Evolutionary conservation across 2,888 invertebrate genomes (phyloP), one percentile per base, ranked within the genome.

Genomic region (Drosophila phalerata): DNA sequence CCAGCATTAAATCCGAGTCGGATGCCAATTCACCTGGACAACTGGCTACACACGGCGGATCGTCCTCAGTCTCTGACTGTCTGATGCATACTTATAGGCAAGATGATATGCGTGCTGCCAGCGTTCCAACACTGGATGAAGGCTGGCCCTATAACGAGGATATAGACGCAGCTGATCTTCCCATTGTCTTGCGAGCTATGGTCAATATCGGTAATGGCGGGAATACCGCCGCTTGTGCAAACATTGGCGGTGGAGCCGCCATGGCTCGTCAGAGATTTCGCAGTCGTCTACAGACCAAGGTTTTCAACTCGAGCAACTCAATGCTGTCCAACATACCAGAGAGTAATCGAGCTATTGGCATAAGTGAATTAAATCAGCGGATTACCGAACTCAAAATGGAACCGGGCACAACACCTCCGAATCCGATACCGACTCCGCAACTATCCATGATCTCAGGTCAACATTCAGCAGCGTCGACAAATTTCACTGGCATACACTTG

Each of bases 1-100:
- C 97, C 0, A 97, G 97, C 71, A 96, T 98, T 81, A 98, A 98
- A 93, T 97, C 97, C 42, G 98, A 98, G 93, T 94, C 94, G 4
- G 95, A 94, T n/a, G 94, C 94, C 2, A 94, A 94, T 81, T 95
- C 95, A 0, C 95, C 95, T 1, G 94, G 94, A 40, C 94, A 93
- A 60, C 92, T 93, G 55, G 93, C 94, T 73, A 94, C 49, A 5
- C 63, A 71, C 30, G 61, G 58, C n/a, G 64, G 48, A 4, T 48
- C 61, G 13, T 22, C 90, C 63, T 63, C 57, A 1, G 53, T 40
- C 11, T 66, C 70, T 11, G 74, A 83, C 38, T 69, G 73, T 34
- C 38, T 71, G 1, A 37, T 77, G 57, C 51, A 75, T 9, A 15
- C 66, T 1, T 81, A 71, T 28, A 57, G 73, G 0, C 75, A 62